Evolutionary conservation across 30 jellyfish, hydroid and myxozoan species (phyloP), one percentile per base, ranked within the genome.

Genomic region (Pelagia noctiluca): DNA sequence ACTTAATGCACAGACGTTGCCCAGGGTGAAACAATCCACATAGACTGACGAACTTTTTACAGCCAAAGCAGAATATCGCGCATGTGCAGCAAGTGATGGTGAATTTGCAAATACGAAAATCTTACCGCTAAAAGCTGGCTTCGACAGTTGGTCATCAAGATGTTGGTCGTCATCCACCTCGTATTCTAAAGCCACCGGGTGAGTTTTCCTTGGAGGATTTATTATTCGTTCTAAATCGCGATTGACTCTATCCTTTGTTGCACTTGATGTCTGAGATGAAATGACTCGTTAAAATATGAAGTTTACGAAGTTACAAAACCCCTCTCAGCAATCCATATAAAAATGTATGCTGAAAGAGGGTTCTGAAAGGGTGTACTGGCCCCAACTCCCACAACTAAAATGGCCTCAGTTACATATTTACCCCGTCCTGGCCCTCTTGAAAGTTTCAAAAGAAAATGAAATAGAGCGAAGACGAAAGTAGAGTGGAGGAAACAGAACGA

Each of bases 161-260:
- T 42, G 12, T 28, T 21, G 57, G 3, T 11, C 35, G 12, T 25
- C n/a, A 2, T 50, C 74, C 11, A 11, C n/a, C 0, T 60, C 76
- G 21, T 52, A 25, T 3, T 4, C 26, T 3, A 2, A 8, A 52
- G 68, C 28, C 12, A 52, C 7, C 68, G 16, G 68, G 26, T 52
- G 12, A 19, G 85, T 12, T 30, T 52, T 69, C 53, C 52, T 50
- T 21, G 92, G 53, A 1, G 38, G 77, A 63, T 68, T 67, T n/a
- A 82, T 35, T n/a, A 82, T 82, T 33, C 85, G 70, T 12, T 67
- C 75, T 26, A 82, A 38, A 34, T 52, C 48, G 0, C 85, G 85
- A 36, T 50, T 53, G 0, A 82, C 92, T 68, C 53, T 85, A 25
- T 82, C 75, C 34, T 68, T 74, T 7, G 69, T 80, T 35, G 73